Percentiles rank a stretch among this genome's conserved stretches.
These are phyloP conservation scores for Empis livida DNA, from an alignment of 2,888 invertebrate species.

Conservation along the genomic window DNA sequence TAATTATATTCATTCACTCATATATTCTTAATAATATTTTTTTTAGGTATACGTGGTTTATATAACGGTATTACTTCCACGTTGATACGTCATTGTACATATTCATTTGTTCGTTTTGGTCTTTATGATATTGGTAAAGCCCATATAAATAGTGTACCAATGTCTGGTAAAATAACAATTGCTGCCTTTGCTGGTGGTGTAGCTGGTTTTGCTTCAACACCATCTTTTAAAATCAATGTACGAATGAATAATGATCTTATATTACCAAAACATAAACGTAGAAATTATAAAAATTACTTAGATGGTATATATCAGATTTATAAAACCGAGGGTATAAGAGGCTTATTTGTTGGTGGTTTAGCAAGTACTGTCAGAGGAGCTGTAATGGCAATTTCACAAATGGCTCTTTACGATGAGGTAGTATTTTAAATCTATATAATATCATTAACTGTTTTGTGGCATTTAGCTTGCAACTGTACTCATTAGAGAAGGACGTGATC, in stretches of 20 bases:
- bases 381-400: constrained; percentile 93
- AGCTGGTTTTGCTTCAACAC: constrained; percentile 90
- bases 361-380: constrained; percentile 85
- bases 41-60: constrained; percentile 63
- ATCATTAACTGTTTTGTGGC: not conserved
- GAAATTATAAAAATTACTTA: constrained; percentile 93
- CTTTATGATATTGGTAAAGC: too few relatives aligned
- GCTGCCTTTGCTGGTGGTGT: constrained; percentile 50
- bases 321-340: constrained; percentile 62
- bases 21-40: not conserved
- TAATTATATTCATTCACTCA: too few relatives aligned
- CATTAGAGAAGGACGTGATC: constrained; percentile 58
- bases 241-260: constrained; percentile 99
- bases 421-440: not conserved
- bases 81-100: too few relatives aligned
- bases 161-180: too few relatives aligned
- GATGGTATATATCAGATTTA: constrained; percentile 79
- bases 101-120: too few relatives aligned
- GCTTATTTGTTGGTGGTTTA: constrained; percentile 78
- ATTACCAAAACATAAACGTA: constrained; percentile 63
- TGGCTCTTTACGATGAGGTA: constrained; percentile 94
- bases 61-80: constrained; percentile 52
- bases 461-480: constrained; percentile 45
- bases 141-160: too few relatives aligned
- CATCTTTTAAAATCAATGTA: constrained; percentile 95